Percentiles rank a stretch among this genome's conserved stretches.
phyloP scores from a whole-genome alignment of 2,113 vertebrate species.

The Podocnemis expansa region DNA sequence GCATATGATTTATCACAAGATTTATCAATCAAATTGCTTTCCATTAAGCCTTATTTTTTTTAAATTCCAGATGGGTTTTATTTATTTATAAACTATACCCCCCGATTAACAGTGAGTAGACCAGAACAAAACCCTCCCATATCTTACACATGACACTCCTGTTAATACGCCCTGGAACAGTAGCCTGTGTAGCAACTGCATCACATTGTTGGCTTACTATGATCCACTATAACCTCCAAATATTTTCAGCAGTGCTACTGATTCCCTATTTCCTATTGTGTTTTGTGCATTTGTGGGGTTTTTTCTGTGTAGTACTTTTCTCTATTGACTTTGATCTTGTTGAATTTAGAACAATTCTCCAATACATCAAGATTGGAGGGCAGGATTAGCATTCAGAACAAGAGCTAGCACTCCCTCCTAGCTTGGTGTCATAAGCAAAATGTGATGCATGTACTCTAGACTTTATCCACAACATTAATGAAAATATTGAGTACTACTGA shows the following conservation, averaged over 20 bases:
- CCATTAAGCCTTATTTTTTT: too few species aligned
- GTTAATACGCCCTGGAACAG: background rate
- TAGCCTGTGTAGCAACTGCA: background rate
- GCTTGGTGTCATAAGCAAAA: background rate
- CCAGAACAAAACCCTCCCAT: background rate
- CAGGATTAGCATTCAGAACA: background rate
- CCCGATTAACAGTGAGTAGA: background rate
- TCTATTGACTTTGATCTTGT: background rate
- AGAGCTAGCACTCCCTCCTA: background rate
- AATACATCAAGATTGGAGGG: background rate
- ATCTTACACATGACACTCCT: background rate
- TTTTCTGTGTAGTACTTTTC: background rate
- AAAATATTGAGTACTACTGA: background rate
- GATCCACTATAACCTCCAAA: background rate
- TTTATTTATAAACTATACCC: too few species aligned
- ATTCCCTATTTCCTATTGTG: background rate
- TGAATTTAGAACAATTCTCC: background rate
- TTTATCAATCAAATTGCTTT: too few species aligned
- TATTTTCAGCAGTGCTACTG: background rate
- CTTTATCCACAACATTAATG: background rate
- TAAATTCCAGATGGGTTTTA: too few species aligned
- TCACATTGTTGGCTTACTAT: background rate
- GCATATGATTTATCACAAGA: too few species aligned
- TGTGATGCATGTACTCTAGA: background rate
- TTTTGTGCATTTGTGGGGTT: background rate